A percentile compares a stretch with the other conserved stretches of the same genome.
These are phyloP conservation scores for Mylabris sibirica DNA, from an alignment of 2,888 invertebrate species.

Conservation along the genomic window DNA sequence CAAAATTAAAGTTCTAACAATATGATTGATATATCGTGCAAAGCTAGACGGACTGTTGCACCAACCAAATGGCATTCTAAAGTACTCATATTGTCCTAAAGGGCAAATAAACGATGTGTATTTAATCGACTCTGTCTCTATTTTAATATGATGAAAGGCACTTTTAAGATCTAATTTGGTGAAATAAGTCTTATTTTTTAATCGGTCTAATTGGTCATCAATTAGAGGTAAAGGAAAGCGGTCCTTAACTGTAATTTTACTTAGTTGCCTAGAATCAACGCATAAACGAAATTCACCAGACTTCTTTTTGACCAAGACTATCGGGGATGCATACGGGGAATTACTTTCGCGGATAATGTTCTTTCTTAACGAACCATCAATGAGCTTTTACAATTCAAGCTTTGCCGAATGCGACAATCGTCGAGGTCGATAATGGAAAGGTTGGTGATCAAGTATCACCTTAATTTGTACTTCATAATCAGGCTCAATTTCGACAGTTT, in stretches of 20 bases:
- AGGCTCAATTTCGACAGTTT: constrained; percentile 6
- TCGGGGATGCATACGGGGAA: constrained; percentile 42
- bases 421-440: constrained; percentile 31
- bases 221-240: constrained; percentile 43
- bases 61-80: constrained; percentile 49
- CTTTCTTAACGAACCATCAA: constrained; percentile 34
- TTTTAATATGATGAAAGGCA: constrained; percentile 46
- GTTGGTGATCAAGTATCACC: constrained; percentile 16
- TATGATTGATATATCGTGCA: constrained; percentile 34
- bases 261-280: constrained; percentile 45
- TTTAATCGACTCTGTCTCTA: constrained; percentile 42
- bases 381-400: constrained; percentile 28
- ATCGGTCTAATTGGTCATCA: constrained; percentile 44
- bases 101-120: constrained; percentile 49
- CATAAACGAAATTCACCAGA: constrained; percentile 42
- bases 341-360: constrained; percentile 48
- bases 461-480: constrained; percentile 22
- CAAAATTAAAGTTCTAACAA: constrained; percentile 35
- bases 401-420: constrained; percentile 38
- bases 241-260: constrained; percentile 41
- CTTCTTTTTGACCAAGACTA: constrained; percentile 43
- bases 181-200: constrained; percentile 44
- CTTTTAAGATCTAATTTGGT: constrained; percentile 47
- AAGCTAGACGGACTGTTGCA: constrained; percentile 41
- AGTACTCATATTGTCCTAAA: constrained; percentile 47